Percentiles rank a stretch among this genome's conserved stretches.
Conservation (phyloP, 2,113 vertebrate genomes). For the Falco punctatus region DNA sequence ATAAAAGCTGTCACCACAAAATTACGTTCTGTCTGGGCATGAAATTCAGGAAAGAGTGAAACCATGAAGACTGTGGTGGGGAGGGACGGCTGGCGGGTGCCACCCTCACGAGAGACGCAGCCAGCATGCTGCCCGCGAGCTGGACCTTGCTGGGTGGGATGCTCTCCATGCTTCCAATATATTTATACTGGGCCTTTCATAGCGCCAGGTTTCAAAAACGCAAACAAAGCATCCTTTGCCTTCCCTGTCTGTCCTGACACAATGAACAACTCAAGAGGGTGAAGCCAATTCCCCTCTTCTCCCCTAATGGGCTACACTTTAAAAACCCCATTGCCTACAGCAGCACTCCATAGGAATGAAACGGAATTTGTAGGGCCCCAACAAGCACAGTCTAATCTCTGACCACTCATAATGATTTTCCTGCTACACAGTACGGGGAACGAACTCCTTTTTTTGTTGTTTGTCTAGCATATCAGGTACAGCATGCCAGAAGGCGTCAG, state of each 20-base stretch:
- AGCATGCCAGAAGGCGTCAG: background rate
- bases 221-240: background rate
- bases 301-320: background rate
- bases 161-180: background rate
- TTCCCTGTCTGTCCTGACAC: too few relatives aligned
- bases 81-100: accelerated
- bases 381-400: background rate
- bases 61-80: accelerated
- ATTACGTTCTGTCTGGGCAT: background rate
- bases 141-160: background rate
- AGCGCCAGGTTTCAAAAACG: background rate
- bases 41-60: background rate
- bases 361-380: background rate
- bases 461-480: background rate
- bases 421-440: background rate
- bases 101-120: accelerated
- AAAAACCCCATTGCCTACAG: background rate
- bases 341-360: accelerated
- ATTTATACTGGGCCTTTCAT: background rate
- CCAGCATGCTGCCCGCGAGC: accelerated
- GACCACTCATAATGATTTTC: background rate
- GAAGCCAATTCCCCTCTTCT: background rate
- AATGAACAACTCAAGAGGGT: too few relatives aligned
- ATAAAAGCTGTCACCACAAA: background rate
- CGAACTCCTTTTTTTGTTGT: background rate